These are phyloP conservation scores for Mycteria americana DNA, from an alignment of 2,797 vertebrate species.

Conservation along the genomic window DNA sequence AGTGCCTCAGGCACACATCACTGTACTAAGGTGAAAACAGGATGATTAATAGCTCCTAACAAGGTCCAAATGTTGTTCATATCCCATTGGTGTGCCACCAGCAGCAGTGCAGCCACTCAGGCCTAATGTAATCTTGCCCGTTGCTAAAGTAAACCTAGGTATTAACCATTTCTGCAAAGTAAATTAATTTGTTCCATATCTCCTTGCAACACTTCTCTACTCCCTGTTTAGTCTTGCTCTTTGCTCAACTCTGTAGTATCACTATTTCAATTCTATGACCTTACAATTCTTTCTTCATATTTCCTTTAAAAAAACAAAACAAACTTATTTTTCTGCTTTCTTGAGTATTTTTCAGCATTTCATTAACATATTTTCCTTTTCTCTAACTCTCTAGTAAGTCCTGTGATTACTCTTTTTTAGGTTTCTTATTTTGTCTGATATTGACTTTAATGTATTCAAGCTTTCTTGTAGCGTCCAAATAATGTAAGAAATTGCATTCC, in stretches of 20 bases:
- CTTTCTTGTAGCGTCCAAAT: neutral
- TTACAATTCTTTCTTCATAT: neutral
- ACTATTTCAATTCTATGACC: neutral
- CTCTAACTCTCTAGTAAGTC: neutral
- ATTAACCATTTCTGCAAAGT: neutral
- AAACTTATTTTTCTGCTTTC: neutral
- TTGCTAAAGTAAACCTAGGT: neutral
- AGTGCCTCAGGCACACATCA: neutral
- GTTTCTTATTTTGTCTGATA: conserved; percentile 5
- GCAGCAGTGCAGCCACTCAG: neutral
- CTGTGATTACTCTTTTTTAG: neutral
- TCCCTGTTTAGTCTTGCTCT: neutral
- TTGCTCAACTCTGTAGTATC: neutral
- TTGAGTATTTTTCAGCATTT: neutral
- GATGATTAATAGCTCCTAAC: neutral
- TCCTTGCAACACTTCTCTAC: neutral
- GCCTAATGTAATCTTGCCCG: neutral
- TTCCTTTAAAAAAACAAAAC: neutral
- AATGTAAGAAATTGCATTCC: neutral
- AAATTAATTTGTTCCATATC: neutral
- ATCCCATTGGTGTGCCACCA: neutral
- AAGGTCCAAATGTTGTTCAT: neutral
- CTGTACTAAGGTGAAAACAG: neutral
- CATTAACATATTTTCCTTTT: neutral
- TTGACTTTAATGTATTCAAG: conserved; percentile 7